Evolutionary conservation across 2,888 invertebrate genomes (phyloP).

Genomic region (Pinctada fucata): DNA sequence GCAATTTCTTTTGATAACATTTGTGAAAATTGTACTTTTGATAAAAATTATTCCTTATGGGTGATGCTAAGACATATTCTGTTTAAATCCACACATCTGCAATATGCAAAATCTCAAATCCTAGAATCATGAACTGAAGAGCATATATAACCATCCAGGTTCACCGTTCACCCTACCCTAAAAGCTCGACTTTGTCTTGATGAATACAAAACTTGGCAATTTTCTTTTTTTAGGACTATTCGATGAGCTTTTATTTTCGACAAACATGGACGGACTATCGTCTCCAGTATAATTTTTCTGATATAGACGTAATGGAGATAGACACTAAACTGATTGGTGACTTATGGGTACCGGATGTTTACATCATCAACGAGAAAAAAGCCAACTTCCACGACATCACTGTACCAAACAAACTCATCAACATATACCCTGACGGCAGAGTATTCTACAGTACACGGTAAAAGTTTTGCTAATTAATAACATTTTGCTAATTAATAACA

Average conservation of each 20-base stretch:
- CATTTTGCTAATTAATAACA: too few species aligned
- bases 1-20: too few species aligned
- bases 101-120: too few species aligned
- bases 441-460: conserved; percentile 50
- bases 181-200: background rate
- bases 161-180: too few species aligned
- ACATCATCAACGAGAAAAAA: conserved; percentile 63
- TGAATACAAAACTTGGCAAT: background rate
- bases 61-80: too few species aligned
- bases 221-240: conserved; percentile 46
- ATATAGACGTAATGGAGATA: conserved; percentile 51
- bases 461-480: too few species aligned
- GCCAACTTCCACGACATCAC: conserved; percentile 62
- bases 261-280: conserved; percentile 50
- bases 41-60: too few species aligned
- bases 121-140: too few species aligned
- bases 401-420: conserved; percentile 59
- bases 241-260: conserved; percentile 50
- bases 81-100: too few species aligned
- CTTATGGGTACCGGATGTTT: conserved; percentile 63
- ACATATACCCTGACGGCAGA: conserved; percentile 53
- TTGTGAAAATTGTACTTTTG: too few species aligned
- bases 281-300: conserved; percentile 42
- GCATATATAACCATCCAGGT: too few species aligned
- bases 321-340: conserved; percentile 55